A percentile compares a stretch with the other conserved stretches of the same genome.
Evolutionary conservation across 2,888 invertebrate genomes (phyloP).

Genomic region (Barypeithes pellucidus): DNA sequence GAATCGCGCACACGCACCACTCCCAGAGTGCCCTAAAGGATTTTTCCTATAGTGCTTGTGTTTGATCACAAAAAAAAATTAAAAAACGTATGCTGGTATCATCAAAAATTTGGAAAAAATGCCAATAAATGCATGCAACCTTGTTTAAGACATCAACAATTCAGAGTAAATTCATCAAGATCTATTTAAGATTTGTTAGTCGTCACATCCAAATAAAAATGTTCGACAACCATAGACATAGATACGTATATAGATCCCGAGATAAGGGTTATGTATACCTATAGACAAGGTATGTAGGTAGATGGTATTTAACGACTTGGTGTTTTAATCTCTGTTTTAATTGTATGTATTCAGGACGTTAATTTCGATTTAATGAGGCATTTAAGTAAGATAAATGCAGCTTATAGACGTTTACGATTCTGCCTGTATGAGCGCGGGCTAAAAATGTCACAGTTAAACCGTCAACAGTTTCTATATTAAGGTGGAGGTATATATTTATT

Average conservation of each 20-base stretch:
- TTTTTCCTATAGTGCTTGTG: too few species aligned
- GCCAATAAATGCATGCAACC: too few species aligned
- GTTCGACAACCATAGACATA: constrained; percentile 8
- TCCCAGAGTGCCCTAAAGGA: too few species aligned
- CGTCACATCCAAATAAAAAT: constrained; percentile 4
- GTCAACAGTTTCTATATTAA: constrained; percentile 38
- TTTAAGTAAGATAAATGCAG: constrained; percentile 34
- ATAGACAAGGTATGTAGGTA: constrained; percentile 17
- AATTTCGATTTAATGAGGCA: constrained; percentile 48
- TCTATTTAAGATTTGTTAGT: too few species aligned
- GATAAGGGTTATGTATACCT: constrained; percentile 23
- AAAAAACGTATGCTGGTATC: too few species aligned
- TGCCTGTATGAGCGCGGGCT: constrained; percentile 29
- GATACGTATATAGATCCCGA: not conserved
- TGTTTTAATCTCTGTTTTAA: constrained; percentile 42
- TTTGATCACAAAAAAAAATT: too few species aligned
- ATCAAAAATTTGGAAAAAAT: too few species aligned
- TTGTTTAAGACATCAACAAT: too few species aligned
- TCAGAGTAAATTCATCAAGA: too few species aligned
- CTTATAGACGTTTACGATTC: constrained; percentile 45
- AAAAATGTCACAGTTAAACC: constrained; percentile 43
- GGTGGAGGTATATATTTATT: not conserved
- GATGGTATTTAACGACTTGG: constrained; percentile 25
- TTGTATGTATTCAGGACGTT: constrained; percentile 39
- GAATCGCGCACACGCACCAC: too few species aligned